Base-by-base conservation (phyloP, 2,797 vertebrate species). In the Nyctalus aviator region DNA sequence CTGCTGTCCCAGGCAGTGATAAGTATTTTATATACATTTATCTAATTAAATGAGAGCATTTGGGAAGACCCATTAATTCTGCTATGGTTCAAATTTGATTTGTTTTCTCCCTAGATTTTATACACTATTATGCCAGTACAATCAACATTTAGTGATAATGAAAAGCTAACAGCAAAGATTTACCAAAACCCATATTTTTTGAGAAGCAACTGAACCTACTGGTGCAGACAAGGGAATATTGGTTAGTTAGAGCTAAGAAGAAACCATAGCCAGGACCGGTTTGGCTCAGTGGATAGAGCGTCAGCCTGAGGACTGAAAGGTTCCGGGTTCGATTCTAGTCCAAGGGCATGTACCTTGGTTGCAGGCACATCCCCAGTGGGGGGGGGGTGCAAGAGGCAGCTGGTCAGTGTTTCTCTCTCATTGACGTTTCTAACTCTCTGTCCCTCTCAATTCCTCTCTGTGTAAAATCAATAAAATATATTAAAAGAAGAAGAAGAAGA, bases 111-210 rank as follows among this genome's bases (percentile, higher is more conserved):
- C 71, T 77, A 62, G 20, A 93, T 88, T 66, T 94, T 83, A 94
- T 48, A 83, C 12, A 53, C 12, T 53, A 30, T 20, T 93, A 37
- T 81, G 55, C 53, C 71, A 62, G 46, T 76, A 64, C 10, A 87
- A 76, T 84, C 75, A 96, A 85, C 21, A 94, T 59, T 15, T 68
- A 37, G 32, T 90, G 78, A 79, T 86, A 69, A 86, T n/a, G 55
- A 90, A 95, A 96, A 81, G 18, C 35, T 83, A 95, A 92, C 3
- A 92, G 48, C 57, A 94, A 94, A 95, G 94, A 48, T 37, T 44
- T 91, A 57, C 78, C 25, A 91, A 85, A 59, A 72, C 6, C 30
- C 90, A 50, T 46, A 44, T 93, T 88, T 94, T 95, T 93, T 53
- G 30, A 92, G 41, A 96, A 92, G 10, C 20, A 92, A 90, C 48